Evolutionary conservation across 2,888 invertebrate genomes (phyloP), one percentile per base, ranked within the genome.

Genomic region (Athetis lepigone): DNA sequence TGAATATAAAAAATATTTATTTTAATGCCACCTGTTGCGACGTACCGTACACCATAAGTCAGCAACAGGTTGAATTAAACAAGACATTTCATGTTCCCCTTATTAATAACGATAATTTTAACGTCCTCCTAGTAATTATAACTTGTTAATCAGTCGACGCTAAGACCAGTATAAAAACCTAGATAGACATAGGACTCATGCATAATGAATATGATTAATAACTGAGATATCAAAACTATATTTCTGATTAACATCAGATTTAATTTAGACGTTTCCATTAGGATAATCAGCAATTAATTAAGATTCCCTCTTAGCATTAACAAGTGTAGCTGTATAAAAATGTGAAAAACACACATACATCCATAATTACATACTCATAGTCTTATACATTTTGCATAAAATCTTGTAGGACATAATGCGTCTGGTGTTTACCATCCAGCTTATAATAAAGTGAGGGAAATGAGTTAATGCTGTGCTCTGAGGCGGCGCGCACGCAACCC

Each of bases 371-470:
- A 16, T 23, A 42, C 11, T 60, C 9, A 39, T n/a, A n/a, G n/a
- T n/a, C n/a, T n/a, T n/a, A n/a, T 45, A 25, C 6, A 33, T n/a
- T 65, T 55, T 29, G 25, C 18, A 37, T 33, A 54, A 68, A 52
- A 52, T 25, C 42, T 3, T 40, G 62, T 45, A 33, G n/a, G 49
- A 52, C 55, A 74, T 37, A 19, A 40, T 47, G 42, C 39, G 47
- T 25, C 46, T 29, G 49, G 46, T 56, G 70, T 68, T 60, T 57
- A 46, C 29, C n/a, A 56, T 39, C 25, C 13, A 47, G 19, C 19
- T 25, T 18, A 42, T 36, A 54, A 46, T 54, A 73, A 54, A 70
- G 52, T 47, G 39, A 56, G 46, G 47, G 55, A 75, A 70, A 75
- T 51, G 43, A 68, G 52, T 55, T 60, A 56, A 56, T 58, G 60